Base-by-base conservation (phyloP, 2,888 invertebrate species). In the Eristalis tenax region DNA sequence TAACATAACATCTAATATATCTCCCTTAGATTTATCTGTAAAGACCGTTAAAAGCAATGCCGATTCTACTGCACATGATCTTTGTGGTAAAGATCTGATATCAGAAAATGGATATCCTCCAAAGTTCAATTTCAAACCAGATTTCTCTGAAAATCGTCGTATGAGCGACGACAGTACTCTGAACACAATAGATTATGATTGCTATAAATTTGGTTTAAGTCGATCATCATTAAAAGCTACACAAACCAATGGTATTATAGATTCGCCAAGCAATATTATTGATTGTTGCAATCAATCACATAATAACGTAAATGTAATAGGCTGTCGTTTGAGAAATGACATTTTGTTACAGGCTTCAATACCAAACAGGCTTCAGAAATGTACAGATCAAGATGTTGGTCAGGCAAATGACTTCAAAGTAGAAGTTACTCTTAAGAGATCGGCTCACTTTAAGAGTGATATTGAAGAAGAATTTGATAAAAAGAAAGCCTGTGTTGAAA, bases 21-120 rank as follows among this genome's bases (percentile, higher is more conserved):
- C 97, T 11, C 98, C 97, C 0, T 93, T 98, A 83, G 98, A 98
- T 93, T 94, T 98, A 73, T 98, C 98, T 0, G 97, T 98, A 64
- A 97, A 98, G 92, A 98, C 97, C 1, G 96, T 98, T 0, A 96
- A 97, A 91, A 97, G 97, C 70, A 96, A 97, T 4, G 97, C 98
- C 0, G 97, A 98, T 93, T 97, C 97, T 0, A 97, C 98, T 0
- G 96, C 96, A 81, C 90, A 90, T 23, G 82, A 76, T 35, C n/a
- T 26, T 35, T 85, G 69, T 65, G 43, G 32, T 63, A 77, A 68
- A 74, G 69, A 57, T 38, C 26, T 87, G 73, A 61, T 88, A 32
- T 88, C 89, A 87, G 88, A 90, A 76, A 89, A 88, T 76, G 83
- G 89, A 78, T 93, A 94, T 70, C 95, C 96, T 26, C 96, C 96